A percentile compares a stretch with the other conserved stretches of the same genome.
phyloP scores from a whole-genome alignment of 2,888 invertebrate genomes.

The Lydus trimaculatus region DNA sequence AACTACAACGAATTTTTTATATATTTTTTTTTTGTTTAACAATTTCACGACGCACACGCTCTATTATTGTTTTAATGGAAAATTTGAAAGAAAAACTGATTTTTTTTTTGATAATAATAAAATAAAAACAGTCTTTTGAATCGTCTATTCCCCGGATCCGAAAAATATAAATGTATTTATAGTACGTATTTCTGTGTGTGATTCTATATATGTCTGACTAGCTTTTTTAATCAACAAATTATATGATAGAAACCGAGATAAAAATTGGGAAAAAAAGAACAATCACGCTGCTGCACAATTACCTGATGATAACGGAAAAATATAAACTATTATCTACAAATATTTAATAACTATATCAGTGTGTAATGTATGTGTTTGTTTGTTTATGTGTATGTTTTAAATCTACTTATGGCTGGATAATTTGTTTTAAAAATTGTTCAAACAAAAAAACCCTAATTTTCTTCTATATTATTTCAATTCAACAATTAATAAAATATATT shows the following conservation, averaged over 20 bases:
- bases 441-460: constrained; percentile 21
- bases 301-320: neutral
- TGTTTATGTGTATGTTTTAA: no score
- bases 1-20: neutral
- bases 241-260: neutral
- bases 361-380: no score
- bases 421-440: neutral
- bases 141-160: neutral
- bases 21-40: no score
- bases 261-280: neutral
- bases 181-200: neutral
- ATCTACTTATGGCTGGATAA: neutral
- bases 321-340: constrained; percentile 25
- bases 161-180: no score
- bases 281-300: constrained; percentile 1
- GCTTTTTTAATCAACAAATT: neutral
- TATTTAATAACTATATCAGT: neutral
- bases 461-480: neutral
- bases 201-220: neutral
- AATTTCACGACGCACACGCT: neutral
- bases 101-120: neutral
- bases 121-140: no score
- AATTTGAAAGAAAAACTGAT: no score
- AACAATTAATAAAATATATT: constrained; percentile 2
- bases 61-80: neutral